Evolutionary conservation across 2,113 vertebrate species (phyloP), one percentile per base, ranked within the genome.

Genomic region (Cyanoderma ruficeps): DNA sequence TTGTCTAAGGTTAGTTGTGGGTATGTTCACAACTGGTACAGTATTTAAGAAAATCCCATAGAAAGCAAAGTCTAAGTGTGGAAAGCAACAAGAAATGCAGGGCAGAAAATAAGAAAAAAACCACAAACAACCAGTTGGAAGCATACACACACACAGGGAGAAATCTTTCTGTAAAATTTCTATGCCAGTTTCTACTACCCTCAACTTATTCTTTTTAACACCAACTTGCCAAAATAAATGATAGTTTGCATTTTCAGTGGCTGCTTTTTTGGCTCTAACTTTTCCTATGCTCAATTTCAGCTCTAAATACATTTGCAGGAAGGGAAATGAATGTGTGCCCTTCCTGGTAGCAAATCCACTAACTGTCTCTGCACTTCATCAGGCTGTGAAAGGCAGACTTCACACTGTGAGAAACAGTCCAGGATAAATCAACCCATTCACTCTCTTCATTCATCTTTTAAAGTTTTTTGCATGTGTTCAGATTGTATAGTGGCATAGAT

Each of bases 381-480:
- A 89, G 91, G 53, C 82, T 95, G 89, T 91, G 93, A 96, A 95
- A 96, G 74, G 84, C 93, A 97, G 84, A 87, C 63, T 93, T 96
- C 87, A 89, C 84, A 96, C 74, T 0, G 0, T 46, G n/a, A 93
- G 81, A 82, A 95, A 89, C 53, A 79, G 75, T n/a, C 46, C 67
- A 72, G 89, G 87, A 79, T 85, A 91, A 94, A 93, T 87, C 83
- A 94, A 21, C 70, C 49, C 53, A 78, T 92, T 94, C 89, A 84
- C 15, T 78, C 53, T 46, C 37, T 95, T 94, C 91, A 89, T 96
- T 95, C 93, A 96, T 82, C 50, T 93, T 94, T 84, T 69, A 85
- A 94, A 65, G 41, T 46, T 57, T 96, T 85, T 72, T 72, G 65
- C 70, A 69, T 65, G 25, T 79, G 50, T 91, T 94, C 87, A 68